These are phyloP conservation scores for Metridium senile DNA, from an alignment of 92 coral and sea anemone genomes.

Conservation along the genomic window DNA sequence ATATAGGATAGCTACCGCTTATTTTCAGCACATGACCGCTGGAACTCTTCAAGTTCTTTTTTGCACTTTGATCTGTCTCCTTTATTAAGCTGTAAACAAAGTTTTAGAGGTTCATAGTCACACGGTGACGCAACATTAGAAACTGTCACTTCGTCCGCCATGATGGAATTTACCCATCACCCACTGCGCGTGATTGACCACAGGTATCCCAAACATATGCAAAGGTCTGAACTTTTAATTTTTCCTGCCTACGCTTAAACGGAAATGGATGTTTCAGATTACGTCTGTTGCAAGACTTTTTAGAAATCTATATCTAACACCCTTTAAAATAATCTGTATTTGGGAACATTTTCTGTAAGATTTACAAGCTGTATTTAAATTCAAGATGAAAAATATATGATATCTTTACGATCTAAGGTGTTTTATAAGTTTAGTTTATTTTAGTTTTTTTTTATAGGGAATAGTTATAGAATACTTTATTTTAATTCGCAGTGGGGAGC, in stretches of 20 bases:
- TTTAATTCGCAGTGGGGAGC: too few relatives aligned
- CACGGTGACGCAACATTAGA: constrained; percentile 35
- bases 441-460: too few relatives aligned
- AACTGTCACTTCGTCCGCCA: constrained; percentile 57
- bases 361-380: too few relatives aligned
- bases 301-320: not conserved
- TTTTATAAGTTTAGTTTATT: too few relatives aligned
- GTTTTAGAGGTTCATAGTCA: constrained; percentile 71
- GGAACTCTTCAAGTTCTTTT: constrained; percentile 80
- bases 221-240: too few relatives aligned
- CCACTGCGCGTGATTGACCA: constrained; percentile 12
- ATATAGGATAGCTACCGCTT: too few relatives aligned
- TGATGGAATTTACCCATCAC: constrained; percentile 39
- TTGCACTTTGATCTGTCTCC: constrained; percentile 80
- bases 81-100: constrained; percentile 69
- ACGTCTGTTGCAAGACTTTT: not conserved
- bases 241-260: constrained; percentile 1
- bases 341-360: too few relatives aligned
- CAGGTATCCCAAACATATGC: not conserved
- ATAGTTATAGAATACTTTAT: too few relatives aligned
- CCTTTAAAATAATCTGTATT: not conserved
- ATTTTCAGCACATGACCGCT: constrained; percentile 74
- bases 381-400: too few relatives aligned
- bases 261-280: not conserved
- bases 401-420: too few relatives aligned